Evolutionary conservation across 1,140 invertebrate species (phyloP), one percentile per base, ranked within the genome.

Genomic region (Ericerus pela): DNA sequence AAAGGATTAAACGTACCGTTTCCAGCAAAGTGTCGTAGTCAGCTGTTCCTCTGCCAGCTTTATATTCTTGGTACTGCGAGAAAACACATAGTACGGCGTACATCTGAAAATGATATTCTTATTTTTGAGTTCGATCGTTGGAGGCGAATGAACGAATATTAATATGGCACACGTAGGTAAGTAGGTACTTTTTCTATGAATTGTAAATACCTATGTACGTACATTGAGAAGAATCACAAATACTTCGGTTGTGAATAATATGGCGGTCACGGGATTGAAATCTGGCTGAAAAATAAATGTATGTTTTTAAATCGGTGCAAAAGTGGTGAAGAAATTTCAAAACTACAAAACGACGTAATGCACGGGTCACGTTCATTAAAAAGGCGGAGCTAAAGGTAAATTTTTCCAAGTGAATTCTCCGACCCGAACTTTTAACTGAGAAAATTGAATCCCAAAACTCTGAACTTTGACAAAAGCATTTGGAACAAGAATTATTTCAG

Each of bases 11-110:
- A 47, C 26, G 14, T 47, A 47, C 41, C 41, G 41, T 47, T 47
- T 24, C 20, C 41, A 47, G 26, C 22, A 47, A 24, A 47, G 22
- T 24, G 16, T 64, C 62, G 16, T 80, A 76, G 28, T 73, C 73
- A 1, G 79, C 78, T 14, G 79, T 83, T 2, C 84, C 84, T 54
- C 84, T 69, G 4, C 84, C 84, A 6, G 75, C 81, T 57, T 75
- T 71, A 59, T 85, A 81, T 65, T 87, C 84, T 66, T 87, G 84
- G 63, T 84, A 86, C 65, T 86, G 84, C 3, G 84, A 86, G 60
- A 85, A 76, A 47, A 88, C 84, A 73, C 84, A 86, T 11, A 86
- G 72, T 63, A 86, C 69, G 36, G 80, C 77, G 69, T 88, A 87
- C 37, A 82, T 69, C 85, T 88, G 75, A 58, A 75, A 75, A 65